A percentile compares a stretch with the other conserved stretches of the same genome.
phyloP scores from a whole-genome alignment of 2,888 invertebrate species.

The Spodoptera picta region DNA sequence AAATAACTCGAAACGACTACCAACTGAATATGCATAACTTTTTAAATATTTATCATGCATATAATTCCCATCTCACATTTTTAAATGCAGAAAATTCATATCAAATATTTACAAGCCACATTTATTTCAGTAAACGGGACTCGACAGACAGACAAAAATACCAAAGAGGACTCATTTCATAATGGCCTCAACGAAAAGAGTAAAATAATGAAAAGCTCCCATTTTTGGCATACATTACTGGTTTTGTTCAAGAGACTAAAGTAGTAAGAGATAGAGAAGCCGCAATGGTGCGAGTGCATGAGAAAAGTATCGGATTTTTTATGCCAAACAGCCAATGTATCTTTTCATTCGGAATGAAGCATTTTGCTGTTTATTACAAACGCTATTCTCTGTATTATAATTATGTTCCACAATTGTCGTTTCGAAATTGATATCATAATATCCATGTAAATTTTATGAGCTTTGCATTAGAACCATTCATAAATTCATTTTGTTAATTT shows the following conservation, averaged over 20 bases:
- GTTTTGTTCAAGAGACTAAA: rapidly evolving
- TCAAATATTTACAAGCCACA: conserved; percentile 10
- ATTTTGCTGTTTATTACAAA: conserved; percentile 38
- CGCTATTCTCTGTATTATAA: conserved; percentile 26
- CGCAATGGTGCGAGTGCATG: conserved; percentile 1
- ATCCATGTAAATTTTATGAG: conserved; percentile 24
- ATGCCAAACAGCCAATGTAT: conserved; percentile 5
- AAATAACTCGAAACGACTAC: too few species aligned
- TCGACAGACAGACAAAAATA: conserved; percentile 10
- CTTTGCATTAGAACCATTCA: conserved; percentile 24
- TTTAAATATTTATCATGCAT: too few species aligned
- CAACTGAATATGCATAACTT: too few species aligned
- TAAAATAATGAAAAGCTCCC: background rate
- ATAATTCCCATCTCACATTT: too few species aligned
- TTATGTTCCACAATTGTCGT: conserved; percentile 29
- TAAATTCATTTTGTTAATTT: conserved; percentile 40
- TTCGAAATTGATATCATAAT: conserved; percentile 38
- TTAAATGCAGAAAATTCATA: conserved; percentile 16
- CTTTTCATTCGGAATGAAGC: conserved; percentile 30
- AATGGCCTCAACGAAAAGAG: conserved; percentile 15
- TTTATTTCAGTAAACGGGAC: conserved; percentile 11
- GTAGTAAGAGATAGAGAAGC: background rate
- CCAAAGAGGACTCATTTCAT: conserved; percentile 23
- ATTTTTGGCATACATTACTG: background rate
- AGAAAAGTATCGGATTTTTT: background rate